Base-by-base conservation (phyloP, 2,797 vertebrate species). In the Sebastes flavidus region DNA sequence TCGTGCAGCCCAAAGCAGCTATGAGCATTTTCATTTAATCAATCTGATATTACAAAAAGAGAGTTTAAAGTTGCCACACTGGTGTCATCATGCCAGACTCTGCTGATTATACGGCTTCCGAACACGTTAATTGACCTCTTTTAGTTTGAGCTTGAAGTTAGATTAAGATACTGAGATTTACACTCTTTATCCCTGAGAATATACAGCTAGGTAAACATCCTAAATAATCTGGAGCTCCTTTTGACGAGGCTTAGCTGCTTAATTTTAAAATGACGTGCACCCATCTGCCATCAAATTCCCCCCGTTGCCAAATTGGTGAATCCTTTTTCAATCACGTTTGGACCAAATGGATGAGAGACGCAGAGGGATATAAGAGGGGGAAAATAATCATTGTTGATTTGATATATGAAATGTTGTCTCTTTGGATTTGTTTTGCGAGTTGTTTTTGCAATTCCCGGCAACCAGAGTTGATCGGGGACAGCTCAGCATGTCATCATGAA, bases 241-340 rank as follows among this genome's bases (percentile, higher is more conserved):
- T 67, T 25, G 42, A 12, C 0, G 1, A 65, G 67, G 62, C 32
- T 65, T 67, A 24, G 52, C 61, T 58, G 68, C 29, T 56, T 78
- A 1, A 75, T 69, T 83, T 75, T 62, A 22, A 72, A 70, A 58
- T 63, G 42, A 77, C 56, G 63, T 11, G 38, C 59, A 56, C 30
- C 6, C 62, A 54, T 79, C 55, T 85, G 75, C 58, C 27, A 13
- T 62, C 65, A 71, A 67, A 70, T 27, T 24, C 29, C 29, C 29
- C 12, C 5, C 3, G 25, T 29, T 30, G 55, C 36, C 27, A 25
- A 72, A 78, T 54, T n/a, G 54, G 8, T 36, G 18, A 76, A 32
- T 65, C 27, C 54, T 29, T 62, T 70, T 75, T 70, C 59, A 81
- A n/a, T 81, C 55, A 42, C 11, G 68, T 61, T 75, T 34, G 74